Conservation (phyloP, 2,797 vertebrate genomes). For the Pitangus sulphuratus region DNA sequence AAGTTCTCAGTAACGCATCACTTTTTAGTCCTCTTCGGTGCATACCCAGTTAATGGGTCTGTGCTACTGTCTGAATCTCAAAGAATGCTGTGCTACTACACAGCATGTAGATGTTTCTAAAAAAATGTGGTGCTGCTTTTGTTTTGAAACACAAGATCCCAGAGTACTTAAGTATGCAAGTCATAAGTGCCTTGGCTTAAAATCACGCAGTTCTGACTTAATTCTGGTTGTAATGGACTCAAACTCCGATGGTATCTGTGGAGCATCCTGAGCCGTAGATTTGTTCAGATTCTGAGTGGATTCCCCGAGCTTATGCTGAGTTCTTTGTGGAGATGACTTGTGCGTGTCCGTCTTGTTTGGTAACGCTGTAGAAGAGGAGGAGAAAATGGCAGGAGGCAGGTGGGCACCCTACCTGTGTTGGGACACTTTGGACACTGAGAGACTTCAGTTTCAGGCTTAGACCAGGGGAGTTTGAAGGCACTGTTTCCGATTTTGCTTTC, state of each 20-base stretch:
- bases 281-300: neutral
- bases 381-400: neutral
- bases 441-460: neutral
- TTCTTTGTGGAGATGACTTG: neutral
- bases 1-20: fast-evolving
- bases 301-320: neutral
- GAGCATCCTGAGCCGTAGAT: neutral
- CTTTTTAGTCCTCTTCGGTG: neutral
- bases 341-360: neutral
- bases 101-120: neutral
- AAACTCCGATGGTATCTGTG: neutral
- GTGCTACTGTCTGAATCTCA: neutral
- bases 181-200: neutral
- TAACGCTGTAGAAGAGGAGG: neutral
- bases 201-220: neutral
- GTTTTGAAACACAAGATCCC: neutral
- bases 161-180: neutral
- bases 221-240: neutral
- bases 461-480: neutral
- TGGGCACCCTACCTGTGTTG: fast-evolving
- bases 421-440: neutral
- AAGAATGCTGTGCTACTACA: neutral
- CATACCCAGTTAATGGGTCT: neutral
- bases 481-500: neutral
- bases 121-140: neutral